phyloP scores from a whole-genome alignment of 2,113 vertebrate species.

The Solenodon paradoxus region DNA sequence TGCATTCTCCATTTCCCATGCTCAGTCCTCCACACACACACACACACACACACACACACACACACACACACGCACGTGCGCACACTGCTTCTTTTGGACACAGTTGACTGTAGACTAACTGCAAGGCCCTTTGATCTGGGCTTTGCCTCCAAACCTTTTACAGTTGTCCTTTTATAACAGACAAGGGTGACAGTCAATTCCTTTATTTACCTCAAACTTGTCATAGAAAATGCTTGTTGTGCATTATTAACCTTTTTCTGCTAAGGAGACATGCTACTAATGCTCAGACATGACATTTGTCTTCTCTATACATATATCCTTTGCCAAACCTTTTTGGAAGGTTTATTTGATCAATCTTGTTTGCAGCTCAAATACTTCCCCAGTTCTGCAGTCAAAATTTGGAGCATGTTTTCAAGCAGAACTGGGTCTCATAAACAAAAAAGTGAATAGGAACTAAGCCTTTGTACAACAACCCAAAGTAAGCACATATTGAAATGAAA shows the following conservation, averaged over 20 bases:
- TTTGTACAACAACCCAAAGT: neutral
- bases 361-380: neutral
- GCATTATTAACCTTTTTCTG: neutral
- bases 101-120: neutral
- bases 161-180: neutral
- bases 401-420: neutral
- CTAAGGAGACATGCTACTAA: neutral
- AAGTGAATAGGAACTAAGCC: neutral
- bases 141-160: neutral
- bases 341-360: slow-evolving; percentile 39
- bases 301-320: neutral
- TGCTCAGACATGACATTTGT: slow-evolving; percentile 19
- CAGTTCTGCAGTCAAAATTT: slow-evolving; percentile 27
- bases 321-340: slow-evolving; percentile 23
- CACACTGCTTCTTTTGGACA: neutral
- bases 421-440: neutral
- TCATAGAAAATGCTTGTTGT: neutral
- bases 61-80: too few species aligned
- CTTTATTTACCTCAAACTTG: neutral
- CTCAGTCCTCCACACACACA: neutral
- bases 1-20: neutral
- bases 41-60: neutral
- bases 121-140: neutral
- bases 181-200: neutral
- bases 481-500: neutral